Conservation (phyloP, 2,113 vertebrate species). For the Leptodactylus fuscus region DNA sequence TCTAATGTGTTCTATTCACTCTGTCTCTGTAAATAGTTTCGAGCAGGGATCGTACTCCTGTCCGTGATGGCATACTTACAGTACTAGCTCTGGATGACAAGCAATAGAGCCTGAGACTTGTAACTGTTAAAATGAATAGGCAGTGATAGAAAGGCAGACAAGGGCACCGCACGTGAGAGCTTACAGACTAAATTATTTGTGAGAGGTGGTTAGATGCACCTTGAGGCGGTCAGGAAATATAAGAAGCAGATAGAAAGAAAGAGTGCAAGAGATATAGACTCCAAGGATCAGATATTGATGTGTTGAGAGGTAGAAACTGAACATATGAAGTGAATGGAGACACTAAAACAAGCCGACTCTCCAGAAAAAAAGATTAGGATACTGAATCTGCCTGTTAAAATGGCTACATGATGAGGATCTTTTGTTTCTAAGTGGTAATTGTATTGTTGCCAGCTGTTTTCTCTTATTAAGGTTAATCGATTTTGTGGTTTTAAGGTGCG, state of each 20-base stretch:
- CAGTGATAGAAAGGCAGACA: constrained; percentile 43
- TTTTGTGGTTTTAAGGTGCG: constrained; percentile 61
- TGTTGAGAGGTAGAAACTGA: constrained; percentile 38
- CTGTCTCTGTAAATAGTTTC: constrained; percentile 21
- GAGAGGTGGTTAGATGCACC: constrained; percentile 32
- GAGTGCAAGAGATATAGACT: constrained; percentile 10
- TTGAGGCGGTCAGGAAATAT: constrained; percentile 31
- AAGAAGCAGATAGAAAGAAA: constrained; percentile 1
- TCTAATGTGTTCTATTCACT: not conserved
- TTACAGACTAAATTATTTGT: constrained; percentile 39
- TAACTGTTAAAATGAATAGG: constrained; percentile 46
- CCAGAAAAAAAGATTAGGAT: constrained; percentile 31
- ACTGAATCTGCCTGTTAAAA: constrained; percentile 56
- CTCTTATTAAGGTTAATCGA: constrained; percentile 61
- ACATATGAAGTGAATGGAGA: constrained; percentile 51
- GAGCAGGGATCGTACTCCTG: not conserved
- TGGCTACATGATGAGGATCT: constrained; percentile 58
- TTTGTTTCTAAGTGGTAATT: constrained; percentile 59
- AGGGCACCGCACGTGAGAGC: constrained; percentile 23
- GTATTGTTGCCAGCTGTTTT: constrained; percentile 60
- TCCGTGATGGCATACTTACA: not conserved
- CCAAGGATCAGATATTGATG: constrained; percentile 48
- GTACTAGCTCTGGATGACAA: constrained; percentile 19
- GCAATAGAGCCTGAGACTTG: constrained; percentile 25
- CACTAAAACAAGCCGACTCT: constrained; percentile 39